Evolutionary conservation across 2,888 invertebrate genomes (phyloP).

Genomic region (Scelioninae gen. 2): DNA sequence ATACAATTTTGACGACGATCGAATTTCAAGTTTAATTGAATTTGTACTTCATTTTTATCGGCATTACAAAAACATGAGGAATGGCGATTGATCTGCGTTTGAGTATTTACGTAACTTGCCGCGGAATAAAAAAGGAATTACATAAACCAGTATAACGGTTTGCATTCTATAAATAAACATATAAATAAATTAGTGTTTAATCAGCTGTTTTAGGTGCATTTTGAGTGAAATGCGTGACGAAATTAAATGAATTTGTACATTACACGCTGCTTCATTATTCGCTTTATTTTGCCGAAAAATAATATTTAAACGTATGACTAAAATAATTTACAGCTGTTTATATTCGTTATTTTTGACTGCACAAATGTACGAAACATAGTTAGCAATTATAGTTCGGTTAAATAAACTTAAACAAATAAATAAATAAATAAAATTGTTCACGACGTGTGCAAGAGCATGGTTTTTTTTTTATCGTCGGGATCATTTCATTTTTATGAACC

Average conservation of each 20-base stretch:
- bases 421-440: background rate
- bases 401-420: slow-evolving; percentile 2
- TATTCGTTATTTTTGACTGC: background rate
- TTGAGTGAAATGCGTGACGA: slow-evolving; percentile 15
- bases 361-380: background rate
- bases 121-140: slow-evolving; percentile 10
- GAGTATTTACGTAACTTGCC: slow-evolving; percentile 13
- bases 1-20: background rate
- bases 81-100: slow-evolving; percentile 3
- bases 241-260: slow-evolving; percentile 14
- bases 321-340: background rate
- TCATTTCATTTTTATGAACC: slow-evolving; percentile 38
- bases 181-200: slow-evolving; percentile 25
- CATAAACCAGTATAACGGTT: slow-evolving; percentile 26
- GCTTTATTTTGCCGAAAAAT: background rate
- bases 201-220: slow-evolving; percentile 19
- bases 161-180: slow-evolving; percentile 34
- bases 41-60: slow-evolving; percentile 4
- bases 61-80: background rate
- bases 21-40: slow-evolving; percentile 5
- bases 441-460: too few relatives aligned
- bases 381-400: background rate
- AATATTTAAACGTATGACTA: background rate
- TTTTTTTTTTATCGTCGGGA: background rate
- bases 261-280: background rate